phyloP scores from a whole-genome alignment of 1,140 invertebrate genomes.

The Nixonia krombeini region DNA sequence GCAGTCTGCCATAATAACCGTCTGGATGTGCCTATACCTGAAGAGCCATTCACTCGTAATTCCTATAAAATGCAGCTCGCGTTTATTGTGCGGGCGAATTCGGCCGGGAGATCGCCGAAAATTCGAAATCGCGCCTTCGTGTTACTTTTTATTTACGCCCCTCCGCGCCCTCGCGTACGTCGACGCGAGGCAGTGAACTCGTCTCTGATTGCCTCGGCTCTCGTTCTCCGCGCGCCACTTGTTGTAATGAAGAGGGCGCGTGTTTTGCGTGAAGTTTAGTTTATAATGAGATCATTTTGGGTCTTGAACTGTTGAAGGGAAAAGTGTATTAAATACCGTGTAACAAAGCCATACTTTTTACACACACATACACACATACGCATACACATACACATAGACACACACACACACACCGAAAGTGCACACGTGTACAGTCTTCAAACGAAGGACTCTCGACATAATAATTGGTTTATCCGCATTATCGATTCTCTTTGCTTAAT shows the following conservation, averaged over 20 bases:
- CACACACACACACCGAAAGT: no score
- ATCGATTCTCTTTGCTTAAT: not conserved
- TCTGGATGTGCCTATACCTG: slow-evolving; percentile 10
- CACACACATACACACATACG: no score
- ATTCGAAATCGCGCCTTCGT: slow-evolving; percentile 16
- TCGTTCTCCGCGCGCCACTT: slow-evolving; percentile 43
- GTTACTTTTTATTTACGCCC: not conserved
- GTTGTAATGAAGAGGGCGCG: slow-evolving; percentile 44
- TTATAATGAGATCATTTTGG: slow-evolving; percentile 48
- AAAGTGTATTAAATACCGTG: slow-evolving; percentile 41
- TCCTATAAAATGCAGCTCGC: not conserved
- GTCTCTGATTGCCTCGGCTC: slow-evolving; percentile 42
- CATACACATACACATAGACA: no score
- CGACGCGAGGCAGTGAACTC: slow-evolving; percentile 40
- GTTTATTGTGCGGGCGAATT: not conserved
- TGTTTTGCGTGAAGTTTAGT: slow-evolving; percentile 45
- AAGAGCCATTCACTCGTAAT: slow-evolving; percentile 18
- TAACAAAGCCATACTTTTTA: no score
- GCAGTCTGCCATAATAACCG: no score
- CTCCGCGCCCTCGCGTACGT: slow-evolving; percentile 7
- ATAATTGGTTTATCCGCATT: no score
- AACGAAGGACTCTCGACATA: no score
- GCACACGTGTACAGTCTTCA: no score
- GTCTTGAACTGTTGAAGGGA: slow-evolving; percentile 37
- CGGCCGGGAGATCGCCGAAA: not conserved